Evolutionary conservation across 2,797 vertebrate genomes (phyloP), one percentile per base, ranked within the genome.

Genomic region (Diglossa cyanea): DNA sequence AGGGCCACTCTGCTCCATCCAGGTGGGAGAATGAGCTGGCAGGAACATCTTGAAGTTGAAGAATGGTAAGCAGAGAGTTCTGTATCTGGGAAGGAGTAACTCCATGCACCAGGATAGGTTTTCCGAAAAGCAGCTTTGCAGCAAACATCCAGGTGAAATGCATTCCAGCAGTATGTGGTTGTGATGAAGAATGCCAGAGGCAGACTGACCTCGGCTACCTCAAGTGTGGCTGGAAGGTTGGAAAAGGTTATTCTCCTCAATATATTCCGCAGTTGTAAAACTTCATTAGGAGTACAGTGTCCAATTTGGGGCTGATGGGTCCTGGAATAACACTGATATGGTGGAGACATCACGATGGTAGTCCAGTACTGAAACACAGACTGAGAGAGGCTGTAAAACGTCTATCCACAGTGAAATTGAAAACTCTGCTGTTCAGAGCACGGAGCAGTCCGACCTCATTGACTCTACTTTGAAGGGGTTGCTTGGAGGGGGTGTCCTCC

Each of bases 271-370:
- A 23, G 3, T 7, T 67, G 15, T 28, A 25, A 84, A 51, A 11
- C 12, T 14, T 8, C 24, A 2, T 44, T 35, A 31, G 35, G 35
- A 54, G 9, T 4, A 4, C 17, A 4, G 19, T 4, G 17, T 5
- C 45, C n/a, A 14, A 14, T 24, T 7, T 31, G 35, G 21, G 35
- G 11, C 11, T 57, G 11, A 9, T 8, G 1, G 5, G 2, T 19
- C 35, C 45, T 23, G 39, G 12, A 61, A 57, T 0, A 1, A 24
- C 15, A 35, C 1, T 23, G 45, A 7, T n/a, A 4, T 8, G 4
- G 5, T 10, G 19, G 9, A 57, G 10, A 13, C 17, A 72, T 19
- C 50, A 7, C 0, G 1, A n/a, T 10, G 10, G 24, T 13, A 28
- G 19, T 42, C 21, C 30, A 4, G 30, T 3, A 33, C 14, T 1